Percentiles rank a stretch among this genome's conserved stretches.
phyloP scores from a whole-genome alignment of 1,140 invertebrate species.

The Ephestia elutella region DNA sequence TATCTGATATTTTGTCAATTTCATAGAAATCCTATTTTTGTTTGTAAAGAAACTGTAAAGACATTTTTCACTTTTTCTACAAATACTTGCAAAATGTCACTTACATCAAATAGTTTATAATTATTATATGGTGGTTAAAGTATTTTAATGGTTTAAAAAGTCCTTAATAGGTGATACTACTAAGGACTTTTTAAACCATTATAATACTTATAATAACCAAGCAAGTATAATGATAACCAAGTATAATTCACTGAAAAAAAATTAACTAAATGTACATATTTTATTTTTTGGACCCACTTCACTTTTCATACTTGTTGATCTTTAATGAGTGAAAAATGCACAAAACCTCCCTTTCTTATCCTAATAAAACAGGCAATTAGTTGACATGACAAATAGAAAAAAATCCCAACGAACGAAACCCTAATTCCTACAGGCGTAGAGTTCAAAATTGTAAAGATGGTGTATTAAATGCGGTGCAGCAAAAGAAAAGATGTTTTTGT shows the following conservation, averaged over 20 bases:
- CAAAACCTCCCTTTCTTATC: constrained; percentile 28
- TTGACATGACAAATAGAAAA: constrained; percentile 46
- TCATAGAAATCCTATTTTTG: too few relatives aligned
- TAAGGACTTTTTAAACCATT: too few relatives aligned
- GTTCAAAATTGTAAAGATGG: constrained; percentile 14
- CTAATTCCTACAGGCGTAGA: constrained; percentile 15
- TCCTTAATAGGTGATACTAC: too few relatives aligned
- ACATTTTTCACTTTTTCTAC: too few relatives aligned
- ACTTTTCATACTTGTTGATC: constrained; percentile 28
- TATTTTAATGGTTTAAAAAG: too few relatives aligned
- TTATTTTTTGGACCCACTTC: neutral
- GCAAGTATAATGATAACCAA: too few relatives aligned
- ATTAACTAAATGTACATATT: neutral
- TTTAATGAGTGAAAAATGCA: constrained; percentile 40
- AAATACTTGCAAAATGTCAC: too few relatives aligned
- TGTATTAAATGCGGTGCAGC: constrained; percentile 41
- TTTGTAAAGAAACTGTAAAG: too few relatives aligned
- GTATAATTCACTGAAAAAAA: neutral
- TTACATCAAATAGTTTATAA: too few relatives aligned
- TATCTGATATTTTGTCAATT: too few relatives aligned
- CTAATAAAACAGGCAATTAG: constrained; percentile 53
- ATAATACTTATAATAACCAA: too few relatives aligned
- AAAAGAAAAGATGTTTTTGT: constrained; percentile 50
- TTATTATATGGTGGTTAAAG: too few relatives aligned
- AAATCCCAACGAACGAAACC: neutral